Percentiles rank a stretch among this genome's conserved stretches.
Conservation (phyloP, 2,797 vertebrate species). For the Pipistrellus pipistrellus region DNA sequence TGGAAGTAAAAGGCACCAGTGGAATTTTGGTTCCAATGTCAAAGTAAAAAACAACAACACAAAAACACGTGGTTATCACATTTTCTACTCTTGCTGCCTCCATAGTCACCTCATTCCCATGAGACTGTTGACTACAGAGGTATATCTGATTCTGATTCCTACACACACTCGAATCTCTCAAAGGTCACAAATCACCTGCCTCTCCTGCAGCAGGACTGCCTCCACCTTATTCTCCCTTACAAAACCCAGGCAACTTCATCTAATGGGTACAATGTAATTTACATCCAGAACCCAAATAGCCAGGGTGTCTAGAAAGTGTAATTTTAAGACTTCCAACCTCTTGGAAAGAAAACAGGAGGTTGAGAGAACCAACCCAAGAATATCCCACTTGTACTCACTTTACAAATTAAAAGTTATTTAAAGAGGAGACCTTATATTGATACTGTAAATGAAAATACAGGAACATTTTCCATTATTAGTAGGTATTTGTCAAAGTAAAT, state of each 20-base stretch:
- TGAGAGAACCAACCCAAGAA: constrained; percentile 44
- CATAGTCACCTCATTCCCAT: neutral
- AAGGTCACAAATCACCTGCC: neutral
- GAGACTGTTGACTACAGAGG: neutral
- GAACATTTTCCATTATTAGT: neutral
- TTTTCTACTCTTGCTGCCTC: constrained; percentile 5
- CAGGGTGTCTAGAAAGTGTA: constrained; percentile 40
- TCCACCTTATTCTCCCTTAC: neutral
- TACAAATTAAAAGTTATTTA: constrained; percentile 50
- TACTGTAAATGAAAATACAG: constrained; percentile 33
- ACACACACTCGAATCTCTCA: neutral
- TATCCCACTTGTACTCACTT: neutral
- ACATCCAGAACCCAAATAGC: neutral
- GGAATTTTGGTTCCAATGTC: constrained; percentile 20
- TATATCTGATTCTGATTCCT: neutral
- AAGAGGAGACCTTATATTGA: constrained; percentile 36
- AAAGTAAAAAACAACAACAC: neutral
- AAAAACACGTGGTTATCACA: neutral
- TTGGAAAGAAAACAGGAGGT: constrained; percentile 28
- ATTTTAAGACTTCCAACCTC: constrained; percentile 16
- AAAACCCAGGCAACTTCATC: neutral
- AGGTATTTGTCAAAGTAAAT: constrained; percentile 31
- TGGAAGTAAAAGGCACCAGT: neutral
- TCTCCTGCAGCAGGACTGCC: neutral
- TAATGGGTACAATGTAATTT: neutral